phyloP scores from a whole-genome alignment of 2,113 vertebrate genomes.

The Crotophaga sulcirostris region DNA sequence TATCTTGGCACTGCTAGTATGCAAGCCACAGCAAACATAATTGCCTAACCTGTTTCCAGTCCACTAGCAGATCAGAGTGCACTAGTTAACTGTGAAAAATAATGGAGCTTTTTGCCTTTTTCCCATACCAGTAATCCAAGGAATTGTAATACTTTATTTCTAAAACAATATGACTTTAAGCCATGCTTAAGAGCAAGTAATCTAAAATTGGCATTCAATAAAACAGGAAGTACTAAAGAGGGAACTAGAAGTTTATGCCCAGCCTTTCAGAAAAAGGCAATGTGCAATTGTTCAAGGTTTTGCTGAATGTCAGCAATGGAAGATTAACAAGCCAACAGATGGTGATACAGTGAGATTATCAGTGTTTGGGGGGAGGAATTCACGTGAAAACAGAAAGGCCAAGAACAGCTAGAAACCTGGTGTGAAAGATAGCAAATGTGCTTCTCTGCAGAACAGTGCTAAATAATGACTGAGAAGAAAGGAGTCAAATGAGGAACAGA shows the following conservation, averaged over 20 bases:
- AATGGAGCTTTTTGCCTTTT: neutral
- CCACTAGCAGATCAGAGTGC: neutral
- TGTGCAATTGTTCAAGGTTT: conserved; percentile 15
- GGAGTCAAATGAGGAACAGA: neutral
- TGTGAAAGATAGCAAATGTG: conserved; percentile 31
- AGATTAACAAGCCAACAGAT: conserved; percentile 13
- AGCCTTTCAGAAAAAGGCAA: conserved; percentile 2
- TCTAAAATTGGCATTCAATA: neutral
- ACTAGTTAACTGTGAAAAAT: neutral
- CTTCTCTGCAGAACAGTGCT: neutral
- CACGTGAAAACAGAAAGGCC: neutral
- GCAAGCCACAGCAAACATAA: neutral
- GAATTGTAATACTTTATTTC: neutral
- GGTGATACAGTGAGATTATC: conserved; percentile 16
- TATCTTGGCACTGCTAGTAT: neutral
- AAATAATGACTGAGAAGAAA: conserved; percentile 15
- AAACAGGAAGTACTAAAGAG: neutral
- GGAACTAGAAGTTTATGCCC: neutral
- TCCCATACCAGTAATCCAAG: neutral
- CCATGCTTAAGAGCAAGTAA: neutral
- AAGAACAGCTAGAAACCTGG: conserved; percentile 22
- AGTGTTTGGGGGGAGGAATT: neutral
- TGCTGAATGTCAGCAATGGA: conserved; percentile 13
- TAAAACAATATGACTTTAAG: neutral
- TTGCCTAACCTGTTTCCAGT: neutral